A percentile compares a stretch with the other conserved stretches of the same genome.
Evolutionary conservation across 2,797 vertebrate species (phyloP).

Genomic region (Brotula barbata): DNA sequence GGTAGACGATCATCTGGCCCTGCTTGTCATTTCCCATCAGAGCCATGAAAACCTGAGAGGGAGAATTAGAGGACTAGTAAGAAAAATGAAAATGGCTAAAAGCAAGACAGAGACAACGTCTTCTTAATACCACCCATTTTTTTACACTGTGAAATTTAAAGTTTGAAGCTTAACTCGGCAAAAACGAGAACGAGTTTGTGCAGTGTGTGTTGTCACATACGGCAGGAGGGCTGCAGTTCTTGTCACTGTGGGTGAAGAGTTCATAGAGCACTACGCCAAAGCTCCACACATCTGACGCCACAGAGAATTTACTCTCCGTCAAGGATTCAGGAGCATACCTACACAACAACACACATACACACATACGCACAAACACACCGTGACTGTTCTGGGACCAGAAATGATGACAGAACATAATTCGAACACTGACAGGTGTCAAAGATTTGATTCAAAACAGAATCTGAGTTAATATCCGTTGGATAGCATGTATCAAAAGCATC

Average conservation of each 20-base stretch:
- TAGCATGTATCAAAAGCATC: too few species aligned
- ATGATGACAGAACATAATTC: too few species aligned
- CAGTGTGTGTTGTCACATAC: slow-evolving; percentile 66
- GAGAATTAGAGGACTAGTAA: not conserved
- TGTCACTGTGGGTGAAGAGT: slow-evolving; percentile 95
- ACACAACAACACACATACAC: slow-evolving; percentile 39
- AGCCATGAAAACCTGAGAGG: slow-evolving; percentile 91
- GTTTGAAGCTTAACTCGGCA: too few species aligned
- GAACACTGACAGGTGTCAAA: not conserved
- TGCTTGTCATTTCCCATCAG: slow-evolving; percentile 98
- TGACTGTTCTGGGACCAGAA: too few species aligned
- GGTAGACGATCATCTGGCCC: slow-evolving; percentile 94
- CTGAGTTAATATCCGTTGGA: too few species aligned
- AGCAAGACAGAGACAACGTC: too few species aligned
- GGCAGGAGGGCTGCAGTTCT: slow-evolving; percentile 93
- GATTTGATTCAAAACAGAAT: not conserved
- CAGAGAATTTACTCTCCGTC: slow-evolving; percentile 96
- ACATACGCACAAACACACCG: too few species aligned
- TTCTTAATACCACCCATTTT: too few species aligned
- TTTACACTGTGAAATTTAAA: too few species aligned
- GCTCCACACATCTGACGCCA: slow-evolving; percentile 96
- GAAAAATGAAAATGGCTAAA: not conserved
- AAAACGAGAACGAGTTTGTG: not conserved
- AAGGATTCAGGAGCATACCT: slow-evolving; percentile 98
- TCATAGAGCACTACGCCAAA: slow-evolving; percentile 97